Conservation (phyloP, 2,113 vertebrate genomes). For the cat (Felis catus) region DNA sequence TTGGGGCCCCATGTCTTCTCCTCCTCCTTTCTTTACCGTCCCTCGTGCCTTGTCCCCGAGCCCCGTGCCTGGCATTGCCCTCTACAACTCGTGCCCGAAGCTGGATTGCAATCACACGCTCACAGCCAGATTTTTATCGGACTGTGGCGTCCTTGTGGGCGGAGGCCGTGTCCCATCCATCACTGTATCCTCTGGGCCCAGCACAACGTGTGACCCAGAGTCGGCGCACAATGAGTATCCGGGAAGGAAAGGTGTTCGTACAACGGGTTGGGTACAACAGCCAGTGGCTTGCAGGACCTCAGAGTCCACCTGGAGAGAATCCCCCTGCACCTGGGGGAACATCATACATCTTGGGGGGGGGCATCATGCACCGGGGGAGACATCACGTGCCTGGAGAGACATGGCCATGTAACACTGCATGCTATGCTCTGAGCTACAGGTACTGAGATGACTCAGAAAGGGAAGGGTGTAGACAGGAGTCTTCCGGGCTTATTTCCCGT, state of each 20-base stretch:
- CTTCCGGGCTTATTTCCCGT: background rate
- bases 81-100: background rate
- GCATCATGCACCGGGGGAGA: background rate
- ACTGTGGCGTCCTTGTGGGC: background rate
- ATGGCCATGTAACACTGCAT: rapidly evolving
- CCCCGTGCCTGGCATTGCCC: background rate
- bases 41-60: background rate
- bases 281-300: background rate
- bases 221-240: background rate
- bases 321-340: too few relatives aligned
- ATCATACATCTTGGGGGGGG: too few relatives aligned
- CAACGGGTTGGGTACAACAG: background rate
- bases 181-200: background rate
- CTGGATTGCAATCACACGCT: background rate
- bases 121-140: background rate
- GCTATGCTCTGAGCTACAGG: background rate
- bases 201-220: background rate
- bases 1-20: background rate
- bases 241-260: background rate
- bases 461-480: background rate
- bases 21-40: background rate
- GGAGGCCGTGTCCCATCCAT: background rate
- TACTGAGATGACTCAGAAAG: background rate
- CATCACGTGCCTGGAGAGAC: background rate
- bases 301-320: background rate